Base-by-base conservation (phyloP, 1,140 invertebrate species). In the Drosophila pectinifera region DNA sequence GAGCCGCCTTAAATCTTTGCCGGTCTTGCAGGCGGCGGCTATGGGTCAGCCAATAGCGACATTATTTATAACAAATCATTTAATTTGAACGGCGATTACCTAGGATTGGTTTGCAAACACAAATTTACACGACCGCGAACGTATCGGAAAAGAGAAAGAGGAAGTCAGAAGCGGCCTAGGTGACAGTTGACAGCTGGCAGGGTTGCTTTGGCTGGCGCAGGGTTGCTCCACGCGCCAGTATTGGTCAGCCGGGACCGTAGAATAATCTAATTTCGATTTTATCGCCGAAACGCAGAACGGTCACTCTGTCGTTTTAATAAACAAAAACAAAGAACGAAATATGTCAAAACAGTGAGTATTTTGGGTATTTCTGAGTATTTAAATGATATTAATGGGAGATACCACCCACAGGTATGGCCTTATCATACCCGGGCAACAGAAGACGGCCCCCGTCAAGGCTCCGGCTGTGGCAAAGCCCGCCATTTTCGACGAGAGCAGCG, bases 401-500 rank as follows among this genome's bases (percentile, higher is more conserved):
- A 22, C 0, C 0, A 41, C 26, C 13, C n/a, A 10, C 18, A 92
- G 91, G 58, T 92, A 92, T 86, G 91, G 91, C 13, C 62, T 92
- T 2, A 91, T 92, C 8, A 39, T 92, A 31, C 83, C 91, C 0
- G 91, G 91, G 3, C 78, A 92, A 26, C 75, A 91, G 28, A 91
- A 90, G 65, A 81, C 84, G 59, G 39, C 28, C 1, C 31, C 67
- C 11, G 41, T n/a, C 11, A 61, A n/a, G 26, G 39, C 68, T 2
- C 14, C 55, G 14, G 36, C 49, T 5, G 31, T 53, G 6, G 22
- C 53, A 0, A 75, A 73, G 53, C 92, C 93, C 5, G 91, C 93
- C 5, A 92, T 94, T 22, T 93, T 93, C 56, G 89, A 93, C 41
- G 92, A 93, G 43, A 91, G 85, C 67, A 93, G 93, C 48, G 92